phyloP scores from a whole-genome alignment of 2,888 invertebrate genomes.

The Seira musarum region DNA sequence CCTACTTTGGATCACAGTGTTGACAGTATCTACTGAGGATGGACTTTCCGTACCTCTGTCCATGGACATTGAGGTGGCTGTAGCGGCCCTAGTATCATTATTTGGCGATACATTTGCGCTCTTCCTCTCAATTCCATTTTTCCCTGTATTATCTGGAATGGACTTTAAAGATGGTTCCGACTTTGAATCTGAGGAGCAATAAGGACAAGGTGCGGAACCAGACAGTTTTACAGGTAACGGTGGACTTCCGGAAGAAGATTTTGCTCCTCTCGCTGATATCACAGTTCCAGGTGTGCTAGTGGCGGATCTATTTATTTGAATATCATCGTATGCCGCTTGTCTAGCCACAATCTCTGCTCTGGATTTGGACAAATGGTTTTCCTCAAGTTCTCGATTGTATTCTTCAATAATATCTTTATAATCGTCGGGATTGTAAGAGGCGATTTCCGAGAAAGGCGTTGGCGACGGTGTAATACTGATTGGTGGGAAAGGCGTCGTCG shows the following conservation, averaged over 20 bases:
- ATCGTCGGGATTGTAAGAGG: constrained; percentile 51
- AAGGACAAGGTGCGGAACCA: constrained; percentile 42
- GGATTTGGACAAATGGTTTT: constrained; percentile 48
- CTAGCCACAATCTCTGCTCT: constrained; percentile 55
- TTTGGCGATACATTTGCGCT: not conserved
- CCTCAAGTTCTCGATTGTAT: constrained; percentile 45
- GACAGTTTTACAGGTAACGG: not conserved
- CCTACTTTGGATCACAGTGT: constrained; percentile 58
- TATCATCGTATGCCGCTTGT: constrained; percentile 57
- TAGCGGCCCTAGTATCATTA: constrained; percentile 1
- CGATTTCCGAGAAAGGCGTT: constrained; percentile 54
- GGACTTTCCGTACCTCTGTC: constrained; percentile 61
- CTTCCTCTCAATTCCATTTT: not conserved
- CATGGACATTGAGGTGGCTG: constrained; percentile 37
- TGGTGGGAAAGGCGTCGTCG: constrained; percentile 69
- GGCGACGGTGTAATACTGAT: constrained; percentile 69
- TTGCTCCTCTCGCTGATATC: not conserved
- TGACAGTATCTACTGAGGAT: constrained; percentile 67
- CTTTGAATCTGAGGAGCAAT: constrained; percentile 49
- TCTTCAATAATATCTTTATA: constrained; percentile 57
- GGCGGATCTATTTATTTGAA: constrained; percentile 22
- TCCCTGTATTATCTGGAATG: not conserved
- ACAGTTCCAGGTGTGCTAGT: constrained; percentile 25
- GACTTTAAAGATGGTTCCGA: constrained; percentile 28
- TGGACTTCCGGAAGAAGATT: not conserved